Percentiles rank a stretch among this genome's conserved stretches.
Evolutionary conservation across 2,888 invertebrate genomes (phyloP).

Genomic region (Callimorpha dominula): DNA sequence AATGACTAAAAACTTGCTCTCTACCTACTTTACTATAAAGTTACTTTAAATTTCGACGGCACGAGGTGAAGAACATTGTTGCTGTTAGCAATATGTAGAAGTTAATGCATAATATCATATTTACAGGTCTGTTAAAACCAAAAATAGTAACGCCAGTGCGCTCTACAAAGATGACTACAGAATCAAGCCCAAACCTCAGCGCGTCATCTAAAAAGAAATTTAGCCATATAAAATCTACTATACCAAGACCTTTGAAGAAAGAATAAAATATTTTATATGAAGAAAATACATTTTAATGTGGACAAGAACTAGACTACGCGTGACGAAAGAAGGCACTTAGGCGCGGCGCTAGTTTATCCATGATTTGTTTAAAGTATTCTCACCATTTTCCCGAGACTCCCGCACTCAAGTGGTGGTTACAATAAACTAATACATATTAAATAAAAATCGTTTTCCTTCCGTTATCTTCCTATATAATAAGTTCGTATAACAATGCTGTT

Average conservation of each 20-base stretch:
- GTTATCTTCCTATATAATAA: conserved; percentile 31
- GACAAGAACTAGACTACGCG: conserved; percentile 33
- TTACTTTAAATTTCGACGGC: too few relatives aligned
- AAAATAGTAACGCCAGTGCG: conserved; percentile 68
- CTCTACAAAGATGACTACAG: conserved; percentile 52
- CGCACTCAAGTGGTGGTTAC: conserved; percentile 19
- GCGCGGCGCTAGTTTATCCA: neutral
- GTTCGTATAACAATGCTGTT: conserved; percentile 18
- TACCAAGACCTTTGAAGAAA: conserved; percentile 73
- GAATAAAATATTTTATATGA: conserved; percentile 52
- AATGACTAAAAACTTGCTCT: too few relatives aligned
- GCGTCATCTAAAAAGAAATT: conserved; percentile 69
- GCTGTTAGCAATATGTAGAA: neutral
- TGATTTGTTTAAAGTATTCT: neutral
- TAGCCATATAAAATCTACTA: conserved; percentile 80
- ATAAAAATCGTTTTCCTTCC: conserved; percentile 31
- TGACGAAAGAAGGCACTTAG: neutral
- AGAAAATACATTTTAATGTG: conserved; percentile 36
- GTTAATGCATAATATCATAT: neutral
- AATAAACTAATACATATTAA: conserved; percentile 48
- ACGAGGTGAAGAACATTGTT: neutral
- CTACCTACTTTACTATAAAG: too few relatives aligned
- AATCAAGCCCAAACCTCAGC: conserved; percentile 68
- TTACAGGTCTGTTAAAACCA: conserved; percentile 71
- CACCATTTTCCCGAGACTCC: neutral